A percentile compares a stretch with the other conserved stretches of the same genome.
These are phyloP conservation scores for Sebastes kiyomatsui DNA, from an alignment of 2,797 vertebrate genomes.

Conservation along the genomic window DNA sequence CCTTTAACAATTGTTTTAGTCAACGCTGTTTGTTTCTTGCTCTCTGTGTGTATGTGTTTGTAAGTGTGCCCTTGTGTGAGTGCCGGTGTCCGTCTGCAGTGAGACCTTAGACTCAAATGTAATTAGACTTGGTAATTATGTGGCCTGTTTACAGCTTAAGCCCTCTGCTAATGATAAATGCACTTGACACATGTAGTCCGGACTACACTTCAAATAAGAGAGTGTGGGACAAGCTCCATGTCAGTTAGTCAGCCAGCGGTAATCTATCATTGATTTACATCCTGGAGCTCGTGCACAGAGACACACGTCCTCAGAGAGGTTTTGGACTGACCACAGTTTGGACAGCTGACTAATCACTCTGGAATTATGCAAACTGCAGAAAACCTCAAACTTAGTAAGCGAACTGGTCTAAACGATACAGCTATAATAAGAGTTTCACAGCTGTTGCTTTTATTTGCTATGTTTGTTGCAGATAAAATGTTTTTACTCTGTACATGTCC, in stretches of 20 bases:
- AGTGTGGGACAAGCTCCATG: slow-evolving; percentile 62
- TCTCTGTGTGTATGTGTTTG: slow-evolving; percentile 31
- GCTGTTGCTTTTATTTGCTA: not conserved
- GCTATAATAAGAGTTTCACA: not conserved
- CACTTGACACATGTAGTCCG: slow-evolving; percentile 75
- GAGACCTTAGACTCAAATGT: slow-evolving; percentile 76
- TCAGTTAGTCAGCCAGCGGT: slow-evolving; percentile 70
- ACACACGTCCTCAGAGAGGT: slow-evolving; percentile 20
- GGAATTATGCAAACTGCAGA: slow-evolving; percentile 3
- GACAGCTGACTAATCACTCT: slow-evolving; percentile 39
- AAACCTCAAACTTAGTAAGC: not conserved
- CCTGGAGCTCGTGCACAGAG: slow-evolving; percentile 8
- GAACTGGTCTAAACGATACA: not conserved
- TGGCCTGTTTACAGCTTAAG: slow-evolving; percentile 85
- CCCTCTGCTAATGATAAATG: slow-evolving; percentile 81
- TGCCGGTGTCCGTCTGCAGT: slow-evolving; percentile 42
- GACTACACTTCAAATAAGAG: slow-evolving; percentile 67
- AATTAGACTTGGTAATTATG: slow-evolving; percentile 86
- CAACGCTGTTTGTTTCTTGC: slow-evolving; percentile 10
- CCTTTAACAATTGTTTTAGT: not conserved
- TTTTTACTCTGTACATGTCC: not conserved
- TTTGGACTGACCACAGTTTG: slow-evolving; percentile 28
- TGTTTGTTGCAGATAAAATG: not conserved
- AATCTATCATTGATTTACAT: slow-evolving; percentile 67
- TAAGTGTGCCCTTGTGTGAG: slow-evolving; percentile 37